Percentiles rank a stretch among this genome's conserved stretches.
phyloP scores from a whole-genome alignment of 1,140 invertebrate species.

The Belonocnema kinseyi region DNA sequence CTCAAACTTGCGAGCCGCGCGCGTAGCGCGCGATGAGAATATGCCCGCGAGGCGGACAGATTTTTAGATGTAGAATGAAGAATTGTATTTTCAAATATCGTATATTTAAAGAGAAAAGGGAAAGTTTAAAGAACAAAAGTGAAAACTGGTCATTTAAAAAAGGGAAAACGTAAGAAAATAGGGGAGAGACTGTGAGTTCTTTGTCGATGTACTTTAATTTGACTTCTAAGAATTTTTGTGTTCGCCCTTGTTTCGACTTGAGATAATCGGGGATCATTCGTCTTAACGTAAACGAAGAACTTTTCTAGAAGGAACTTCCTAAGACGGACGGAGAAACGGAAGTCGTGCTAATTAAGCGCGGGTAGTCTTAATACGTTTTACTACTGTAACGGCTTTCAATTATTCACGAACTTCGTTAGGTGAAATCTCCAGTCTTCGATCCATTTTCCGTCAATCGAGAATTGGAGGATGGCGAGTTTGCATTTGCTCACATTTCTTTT shows the following conservation, averaged over 20 bases:
- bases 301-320: conserved; percentile 46
- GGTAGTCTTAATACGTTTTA: conserved; percentile 62
- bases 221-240: neutral
- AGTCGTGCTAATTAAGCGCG: conserved; percentile 61
- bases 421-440: conserved; percentile 45
- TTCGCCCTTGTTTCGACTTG: neutral
- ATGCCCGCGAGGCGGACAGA: too few species aligned
- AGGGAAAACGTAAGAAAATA: neutral
- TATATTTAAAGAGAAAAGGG: too few species aligned
- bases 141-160: too few species aligned
- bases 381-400: conserved; percentile 64
- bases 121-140: too few species aligned
- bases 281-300: conserved; percentile 41
- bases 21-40: too few species aligned
- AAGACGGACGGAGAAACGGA: conserved; percentile 48
- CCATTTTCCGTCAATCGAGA: conserved; percentile 59
- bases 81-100: too few species aligned
- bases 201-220: neutral
- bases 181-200: neutral
- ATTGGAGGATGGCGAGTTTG: conserved; percentile 52
- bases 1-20: too few species aligned
- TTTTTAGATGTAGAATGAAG: too few species aligned
- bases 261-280: conserved; percentile 28
- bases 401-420: conserved; percentile 56
- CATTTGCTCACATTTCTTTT: conserved; percentile 50